Percentiles rank a stretch among this genome's conserved stretches.
Conservation (phyloP, 2,113 vertebrate genomes). For the Nyctereutes procyonoides region DNA sequence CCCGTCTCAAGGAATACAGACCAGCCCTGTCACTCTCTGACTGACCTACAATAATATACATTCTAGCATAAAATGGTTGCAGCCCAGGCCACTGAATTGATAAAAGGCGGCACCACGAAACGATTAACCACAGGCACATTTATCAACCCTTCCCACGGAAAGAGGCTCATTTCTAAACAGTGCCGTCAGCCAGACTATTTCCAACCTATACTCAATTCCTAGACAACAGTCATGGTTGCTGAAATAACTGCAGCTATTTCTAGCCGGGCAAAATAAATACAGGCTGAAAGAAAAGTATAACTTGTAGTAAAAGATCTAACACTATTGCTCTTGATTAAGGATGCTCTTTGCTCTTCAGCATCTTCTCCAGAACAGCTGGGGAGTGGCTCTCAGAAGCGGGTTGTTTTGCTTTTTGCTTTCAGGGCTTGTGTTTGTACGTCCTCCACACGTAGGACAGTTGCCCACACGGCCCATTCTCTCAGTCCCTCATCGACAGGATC, state of each 20-base stretch:
- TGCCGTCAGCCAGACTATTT: constrained; percentile 65
- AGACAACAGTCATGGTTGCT: constrained; percentile 71
- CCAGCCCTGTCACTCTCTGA: neutral
- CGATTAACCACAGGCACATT: neutral
- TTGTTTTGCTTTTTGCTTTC: neutral
- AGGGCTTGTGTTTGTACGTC: neutral
- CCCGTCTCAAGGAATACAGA: neutral
- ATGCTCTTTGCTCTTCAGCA: constrained; percentile 42
- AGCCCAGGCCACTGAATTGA: neutral
- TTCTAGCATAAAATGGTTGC: neutral
- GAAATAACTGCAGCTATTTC: constrained; percentile 76
- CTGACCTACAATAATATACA: neutral
- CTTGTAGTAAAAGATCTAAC: constrained; percentile 66
- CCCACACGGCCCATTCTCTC: neutral
- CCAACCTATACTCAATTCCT: constrained; percentile 57
- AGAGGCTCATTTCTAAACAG: constrained; percentile 56
- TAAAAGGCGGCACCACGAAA: neutral
- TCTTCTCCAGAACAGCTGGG: constrained; percentile 34
- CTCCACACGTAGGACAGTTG: neutral
- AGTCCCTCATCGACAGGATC: neutral
- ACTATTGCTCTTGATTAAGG: constrained; percentile 60
- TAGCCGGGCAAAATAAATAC: constrained; percentile 68
- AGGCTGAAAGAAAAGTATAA: constrained; percentile 72
- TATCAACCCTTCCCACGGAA: neutral
- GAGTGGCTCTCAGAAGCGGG: neutral